phyloP scores from a whole-genome alignment of 2,888 invertebrate species.

The Clusia tigrina region DNA sequence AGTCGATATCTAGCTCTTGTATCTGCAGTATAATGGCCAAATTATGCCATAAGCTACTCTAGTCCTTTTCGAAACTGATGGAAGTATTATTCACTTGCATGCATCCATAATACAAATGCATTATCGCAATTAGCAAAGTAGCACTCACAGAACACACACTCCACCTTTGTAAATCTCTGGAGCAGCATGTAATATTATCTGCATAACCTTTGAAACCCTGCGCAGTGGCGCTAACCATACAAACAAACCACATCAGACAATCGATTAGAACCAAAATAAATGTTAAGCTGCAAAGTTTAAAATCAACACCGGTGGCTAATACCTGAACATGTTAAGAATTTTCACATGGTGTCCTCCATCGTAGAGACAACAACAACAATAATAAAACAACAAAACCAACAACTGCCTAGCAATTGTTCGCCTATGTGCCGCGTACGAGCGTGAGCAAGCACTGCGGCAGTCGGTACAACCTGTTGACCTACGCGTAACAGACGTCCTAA shows the following conservation, averaged over 20 bases:
- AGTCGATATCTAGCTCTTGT: no score
- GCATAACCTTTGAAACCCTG: neutral
- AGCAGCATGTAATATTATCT: no score
- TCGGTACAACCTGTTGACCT: slow-evolving; percentile 51
- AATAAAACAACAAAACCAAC: slow-evolving; percentile 22
- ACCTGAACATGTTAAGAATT: slow-evolving; percentile 55
- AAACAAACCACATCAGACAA: slow-evolving; percentile 24
- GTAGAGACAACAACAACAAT: neutral
- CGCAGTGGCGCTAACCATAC: neutral
- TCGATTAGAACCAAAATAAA: slow-evolving; percentile 36
- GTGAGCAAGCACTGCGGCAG: neutral
- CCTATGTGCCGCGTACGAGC: neutral
- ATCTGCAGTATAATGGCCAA: no score
- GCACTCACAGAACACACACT: no score
- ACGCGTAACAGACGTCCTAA: slow-evolving; percentile 31
- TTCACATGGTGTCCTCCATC: slow-evolving; percentile 51
- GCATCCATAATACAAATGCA: no score
- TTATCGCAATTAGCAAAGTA: no score
- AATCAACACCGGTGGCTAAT: slow-evolving; percentile 39
- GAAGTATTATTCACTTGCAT: no score
- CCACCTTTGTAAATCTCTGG: no score
- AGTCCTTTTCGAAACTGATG: no score
- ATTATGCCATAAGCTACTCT: no score
- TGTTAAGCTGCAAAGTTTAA: slow-evolving; percentile 28
- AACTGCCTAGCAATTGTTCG: slow-evolving; percentile 9